These are phyloP conservation scores for Entomobrya multifasciata DNA, from an alignment of 2,888 invertebrate genomes.

Conservation along the genomic window DNA sequence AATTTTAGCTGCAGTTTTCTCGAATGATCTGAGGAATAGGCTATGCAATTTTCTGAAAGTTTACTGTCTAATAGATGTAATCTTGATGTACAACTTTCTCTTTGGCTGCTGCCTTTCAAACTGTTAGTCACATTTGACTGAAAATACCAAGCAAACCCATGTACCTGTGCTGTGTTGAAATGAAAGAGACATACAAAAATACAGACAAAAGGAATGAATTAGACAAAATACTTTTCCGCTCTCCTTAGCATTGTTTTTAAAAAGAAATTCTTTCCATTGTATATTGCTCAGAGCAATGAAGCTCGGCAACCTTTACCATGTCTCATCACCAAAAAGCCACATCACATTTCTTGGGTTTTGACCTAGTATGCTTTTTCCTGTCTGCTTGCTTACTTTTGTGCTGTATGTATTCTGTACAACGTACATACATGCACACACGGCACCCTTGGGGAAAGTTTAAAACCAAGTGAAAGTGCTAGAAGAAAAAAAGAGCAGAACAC, in stretches of 20 bases:
- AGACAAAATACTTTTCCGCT: conserved; percentile 49
- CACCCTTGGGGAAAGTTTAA: conserved; percentile 48
- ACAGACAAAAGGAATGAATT: neutral
- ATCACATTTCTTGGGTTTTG: conserved; percentile 56
- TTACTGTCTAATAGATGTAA: neutral
- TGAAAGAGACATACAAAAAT: neutral
- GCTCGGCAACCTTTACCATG: conserved; percentile 29
- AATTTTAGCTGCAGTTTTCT: conserved; percentile 17
- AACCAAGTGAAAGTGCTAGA: conserved; percentile 40
- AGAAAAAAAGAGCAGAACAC: neutral
- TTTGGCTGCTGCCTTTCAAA: no score
- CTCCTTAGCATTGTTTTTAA: conserved; percentile 34
- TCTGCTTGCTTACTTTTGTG: no score
- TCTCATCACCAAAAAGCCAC: conserved; percentile 39
- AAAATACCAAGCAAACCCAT: neutral
- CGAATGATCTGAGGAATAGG: neutral
- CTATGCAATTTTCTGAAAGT: conserved; percentile 18
- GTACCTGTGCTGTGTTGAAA: neutral
- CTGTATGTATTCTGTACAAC: conserved; percentile 7
- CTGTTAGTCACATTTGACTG: no score
- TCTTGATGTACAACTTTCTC: neutral
- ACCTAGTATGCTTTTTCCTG: conserved; percentile 43
- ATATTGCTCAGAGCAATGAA: neutral
- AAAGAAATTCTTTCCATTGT: conserved; percentile 30
- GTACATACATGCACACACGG: conserved; percentile 22